Evolutionary conservation across 2,113 vertebrate species (phyloP).

Genomic region (Clupea harengus): DNA sequence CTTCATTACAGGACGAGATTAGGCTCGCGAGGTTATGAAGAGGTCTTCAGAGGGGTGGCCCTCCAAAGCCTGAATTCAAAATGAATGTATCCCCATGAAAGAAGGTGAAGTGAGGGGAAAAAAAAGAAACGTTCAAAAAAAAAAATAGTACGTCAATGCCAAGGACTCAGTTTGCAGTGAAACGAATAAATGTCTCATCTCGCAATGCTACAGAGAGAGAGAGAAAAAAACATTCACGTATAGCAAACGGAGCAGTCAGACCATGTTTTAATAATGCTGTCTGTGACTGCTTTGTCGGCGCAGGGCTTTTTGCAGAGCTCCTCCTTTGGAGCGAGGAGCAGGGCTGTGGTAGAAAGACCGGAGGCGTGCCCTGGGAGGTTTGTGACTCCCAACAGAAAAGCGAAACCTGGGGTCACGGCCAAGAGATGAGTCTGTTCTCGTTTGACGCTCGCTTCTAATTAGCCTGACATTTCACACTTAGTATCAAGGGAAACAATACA

Average conservation of each 20-base stretch:
- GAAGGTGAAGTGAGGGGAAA: background rate
- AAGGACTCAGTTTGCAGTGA: background rate
- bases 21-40: constrained; percentile 23
- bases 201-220: background rate
- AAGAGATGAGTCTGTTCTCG: background rate
- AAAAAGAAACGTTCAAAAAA: background rate
- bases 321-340: background rate
- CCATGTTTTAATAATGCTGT: background rate
- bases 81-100: background rate
- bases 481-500: background rate
- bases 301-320: constrained; percentile 17
- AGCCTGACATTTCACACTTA: constrained; percentile 14
- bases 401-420: constrained; percentile 15
- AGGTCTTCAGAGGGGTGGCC: constrained; percentile 27
- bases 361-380: constrained; percentile 18
- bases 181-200: background rate
- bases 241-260: background rate
- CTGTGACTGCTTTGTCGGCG: background rate
- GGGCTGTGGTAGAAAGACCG: background rate
- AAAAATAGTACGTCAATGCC: background rate
- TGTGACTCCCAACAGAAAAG: background rate
- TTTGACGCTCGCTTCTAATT: constrained; percentile 24
- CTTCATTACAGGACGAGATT: constrained; percentile 37
- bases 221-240: background rate
- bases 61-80: background rate